phyloP scores from a whole-genome alignment of 2,888 invertebrate species.

The Pachycephus smyrnensis region DNA sequence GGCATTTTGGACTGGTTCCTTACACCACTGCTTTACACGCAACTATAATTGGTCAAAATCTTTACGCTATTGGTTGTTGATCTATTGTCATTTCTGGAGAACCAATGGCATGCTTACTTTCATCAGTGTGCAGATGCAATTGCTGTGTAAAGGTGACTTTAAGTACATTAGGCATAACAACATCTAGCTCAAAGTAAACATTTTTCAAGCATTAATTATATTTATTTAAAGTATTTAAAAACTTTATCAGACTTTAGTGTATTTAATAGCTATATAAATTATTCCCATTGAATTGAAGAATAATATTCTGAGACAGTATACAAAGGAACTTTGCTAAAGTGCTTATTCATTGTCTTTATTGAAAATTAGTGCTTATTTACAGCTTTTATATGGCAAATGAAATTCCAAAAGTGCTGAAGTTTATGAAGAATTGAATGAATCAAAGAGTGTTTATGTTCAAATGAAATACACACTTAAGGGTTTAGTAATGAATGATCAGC shows the following conservation, averaged over 20 bases:
- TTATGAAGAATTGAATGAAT: background rate
- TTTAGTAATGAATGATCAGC: slow-evolving; percentile 38
- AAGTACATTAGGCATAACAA: background rate
- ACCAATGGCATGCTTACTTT: background rate
- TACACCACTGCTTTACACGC: too few species aligned
- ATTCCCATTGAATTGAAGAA: background rate
- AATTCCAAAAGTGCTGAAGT: background rate
- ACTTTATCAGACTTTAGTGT: background rate
- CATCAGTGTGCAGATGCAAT: background rate
- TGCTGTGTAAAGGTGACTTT: background rate
- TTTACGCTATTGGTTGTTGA: background rate
- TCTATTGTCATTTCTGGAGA: background rate
- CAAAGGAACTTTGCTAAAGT: background rate
- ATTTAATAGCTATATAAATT: background rate
- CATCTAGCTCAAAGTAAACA: background rate
- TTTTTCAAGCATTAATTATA: background rate
- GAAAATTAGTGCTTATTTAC: background rate
- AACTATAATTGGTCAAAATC: background rate
- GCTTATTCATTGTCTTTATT: background rate
- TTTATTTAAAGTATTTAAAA: background rate
- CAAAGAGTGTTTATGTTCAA: background rate
- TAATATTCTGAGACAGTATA: background rate
- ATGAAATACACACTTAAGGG: background rate
- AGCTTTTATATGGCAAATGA: background rate
- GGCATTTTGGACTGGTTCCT: background rate